Conservation (phyloP, 2,797 vertebrate species). For the Pelobates cultripes region DNA sequence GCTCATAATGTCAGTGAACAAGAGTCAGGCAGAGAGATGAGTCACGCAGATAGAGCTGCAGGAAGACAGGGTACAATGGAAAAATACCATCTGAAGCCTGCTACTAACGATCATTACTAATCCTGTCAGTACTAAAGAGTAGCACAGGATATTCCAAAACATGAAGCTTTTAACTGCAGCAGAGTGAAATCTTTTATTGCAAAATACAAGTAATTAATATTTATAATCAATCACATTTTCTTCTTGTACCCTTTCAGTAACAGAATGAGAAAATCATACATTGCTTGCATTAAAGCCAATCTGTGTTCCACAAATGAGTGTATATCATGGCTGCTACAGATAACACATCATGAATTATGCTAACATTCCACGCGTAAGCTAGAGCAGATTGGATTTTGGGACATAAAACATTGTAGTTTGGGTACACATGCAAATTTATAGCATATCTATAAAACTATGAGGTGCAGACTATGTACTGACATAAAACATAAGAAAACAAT, state of each 20-base stretch:
- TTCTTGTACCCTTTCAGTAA: neutral
- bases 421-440: no score
- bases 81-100: slow-evolving; percentile 48
- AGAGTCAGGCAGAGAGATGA: slow-evolving; percentile 38
- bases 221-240: neutral
- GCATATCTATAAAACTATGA: no score
- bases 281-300: no score
- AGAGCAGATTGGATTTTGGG: no score
- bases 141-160: slow-evolving; percentile 16
- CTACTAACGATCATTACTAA: slow-evolving; percentile 38
- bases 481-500: no score
- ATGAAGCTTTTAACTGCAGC: neutral
- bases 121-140: slow-evolving; percentile 29
- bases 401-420: no score
- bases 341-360: no score
- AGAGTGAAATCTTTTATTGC: neutral
- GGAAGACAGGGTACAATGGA: slow-evolving; percentile 32
- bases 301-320: no score
- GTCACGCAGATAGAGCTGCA: slow-evolving; percentile 41
- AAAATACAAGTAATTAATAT: neutral
- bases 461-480: no score
- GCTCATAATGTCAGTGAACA: slow-evolving; percentile 47
- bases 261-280: no score
- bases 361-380: no score
- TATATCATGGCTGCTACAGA: no score